A percentile compares a stretch with the other conserved stretches of the same genome.
Conservation (phyloP, 2,113 vertebrate genomes). For the Tympanuchus pallidicinctus region DNA sequence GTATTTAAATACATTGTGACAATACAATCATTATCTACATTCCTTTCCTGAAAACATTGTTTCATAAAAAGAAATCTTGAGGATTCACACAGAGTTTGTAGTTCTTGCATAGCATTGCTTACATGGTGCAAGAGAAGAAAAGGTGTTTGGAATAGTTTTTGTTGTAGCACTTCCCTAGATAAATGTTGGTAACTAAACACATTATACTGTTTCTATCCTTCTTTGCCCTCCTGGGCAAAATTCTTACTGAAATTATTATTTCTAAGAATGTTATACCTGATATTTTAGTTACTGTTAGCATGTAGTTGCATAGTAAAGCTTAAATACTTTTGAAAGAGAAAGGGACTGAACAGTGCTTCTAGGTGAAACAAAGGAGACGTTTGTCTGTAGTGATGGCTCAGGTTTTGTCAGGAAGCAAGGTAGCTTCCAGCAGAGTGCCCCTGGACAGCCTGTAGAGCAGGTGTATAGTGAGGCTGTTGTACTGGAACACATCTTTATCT, state of each 20-base stretch:
- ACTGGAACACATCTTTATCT: conserved; percentile 80
- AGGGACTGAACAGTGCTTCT: background rate
- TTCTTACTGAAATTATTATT: background rate
- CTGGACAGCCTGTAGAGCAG: conserved; percentile 14
- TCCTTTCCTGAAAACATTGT: background rate
- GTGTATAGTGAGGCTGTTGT: conserved; percentile 66
- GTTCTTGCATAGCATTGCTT: background rate
- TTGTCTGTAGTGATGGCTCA: background rate
- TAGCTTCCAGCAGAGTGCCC: background rate
- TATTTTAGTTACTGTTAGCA: background rate
- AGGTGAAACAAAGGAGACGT: background rate
- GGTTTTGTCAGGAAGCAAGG: background rate
- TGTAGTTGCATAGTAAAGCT: background rate
- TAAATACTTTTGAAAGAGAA: background rate
- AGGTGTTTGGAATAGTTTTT: background rate
- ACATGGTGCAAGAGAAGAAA: too few species aligned
- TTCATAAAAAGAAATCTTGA: background rate
- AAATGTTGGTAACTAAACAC: background rate
- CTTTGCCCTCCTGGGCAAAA: background rate
- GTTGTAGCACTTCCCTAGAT: background rate
- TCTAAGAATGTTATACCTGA: background rate
- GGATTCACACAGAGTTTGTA: background rate
- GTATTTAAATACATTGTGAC: background rate
- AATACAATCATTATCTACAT: background rate
- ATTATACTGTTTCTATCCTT: background rate